Evolutionary conservation across 2,113 vertebrate genomes (phyloP), one percentile per base, ranked within the genome.

Genomic region (Callorhinus ursinus): DNA sequence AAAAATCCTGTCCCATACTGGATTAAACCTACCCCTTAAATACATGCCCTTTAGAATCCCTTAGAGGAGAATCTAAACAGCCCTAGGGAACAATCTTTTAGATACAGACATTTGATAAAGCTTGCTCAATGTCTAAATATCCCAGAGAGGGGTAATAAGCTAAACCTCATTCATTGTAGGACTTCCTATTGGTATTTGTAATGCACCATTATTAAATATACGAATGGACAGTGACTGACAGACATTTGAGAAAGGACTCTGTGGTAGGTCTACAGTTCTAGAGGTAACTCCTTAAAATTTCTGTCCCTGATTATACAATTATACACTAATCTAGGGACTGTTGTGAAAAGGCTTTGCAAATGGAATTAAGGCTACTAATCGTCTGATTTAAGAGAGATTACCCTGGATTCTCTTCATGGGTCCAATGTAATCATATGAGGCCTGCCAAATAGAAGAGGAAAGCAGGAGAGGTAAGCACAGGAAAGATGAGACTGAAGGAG

Each of bases 311-410:
- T 61, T 69, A 65, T 67, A 67, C 21, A 61, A 61, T 57, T n/a
- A 87, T 71, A 80, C 15, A 89, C 42, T 67, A 36, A 74, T 15
- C 11, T 84, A n/a, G 59, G 21, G 12, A 57, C 31, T 87, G 46
- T 39, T 22, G 0, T 59, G 76, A 91, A 88, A 59, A 88, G n/a
- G 36, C 31, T 93, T 24, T 69, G 63, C 49, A 85, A 71, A 46
- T 49, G 71, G 65, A 91, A 93, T 72, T 81, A 81, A 90, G 81
- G 53, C 65, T 84, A 90, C n/a, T 92, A 46, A 55, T 71, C 12
- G 61, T 36, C 4, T 57, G 49, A 84, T 92, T 61, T 83, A 61
- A 83, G 74, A 59, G 49, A 87, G 53, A 87, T 76, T 79, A 83
- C 24, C 61, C 19, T 55, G 57, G 69, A 63, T 76, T 92, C 39